Conservation (phyloP, 2,113 vertebrate species). For the Petaurus breviceps region DNA sequence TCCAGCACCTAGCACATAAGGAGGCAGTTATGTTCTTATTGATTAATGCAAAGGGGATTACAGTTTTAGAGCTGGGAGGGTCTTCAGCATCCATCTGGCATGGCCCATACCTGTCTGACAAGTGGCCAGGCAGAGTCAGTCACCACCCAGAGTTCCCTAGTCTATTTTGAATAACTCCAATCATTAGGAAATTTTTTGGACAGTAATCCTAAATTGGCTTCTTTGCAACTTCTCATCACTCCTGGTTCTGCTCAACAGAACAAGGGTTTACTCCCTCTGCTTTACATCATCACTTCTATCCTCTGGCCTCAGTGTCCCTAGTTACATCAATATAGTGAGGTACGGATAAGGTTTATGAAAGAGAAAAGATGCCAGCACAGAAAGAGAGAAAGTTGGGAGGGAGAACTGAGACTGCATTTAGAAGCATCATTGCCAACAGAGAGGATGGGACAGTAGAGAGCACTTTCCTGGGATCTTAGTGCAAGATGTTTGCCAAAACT, state of each 20-base stretch:
- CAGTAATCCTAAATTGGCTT: too few species aligned
- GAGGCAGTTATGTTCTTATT: too few species aligned
- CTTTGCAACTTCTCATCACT: too few species aligned
- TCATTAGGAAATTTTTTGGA: too few species aligned
- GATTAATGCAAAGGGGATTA: too few species aligned
- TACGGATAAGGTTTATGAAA: not conserved
- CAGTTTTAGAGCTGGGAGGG: too few species aligned
- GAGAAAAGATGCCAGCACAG: not conserved
- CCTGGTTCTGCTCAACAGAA: not conserved
- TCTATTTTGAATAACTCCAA: too few species aligned
- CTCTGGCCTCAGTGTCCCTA: not conserved
- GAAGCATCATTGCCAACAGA: not conserved
- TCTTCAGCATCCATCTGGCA: too few species aligned
- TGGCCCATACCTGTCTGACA: too few species aligned
- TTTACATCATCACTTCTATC: not conserved
- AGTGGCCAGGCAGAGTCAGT: too few species aligned
- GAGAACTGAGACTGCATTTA: not conserved
- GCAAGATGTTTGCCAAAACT: not conserved
- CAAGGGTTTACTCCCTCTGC: not conserved
- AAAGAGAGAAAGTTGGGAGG: not conserved
- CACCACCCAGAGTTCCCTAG: too few species aligned
- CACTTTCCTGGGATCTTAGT: not conserved
- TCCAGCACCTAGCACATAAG: too few species aligned
- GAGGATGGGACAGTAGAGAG: not conserved
- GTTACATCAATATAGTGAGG: not conserved